phyloP scores from a whole-genome alignment of 37 sponge, comb jelly and placozoan genomes.

The Amphimedon queenslandica region DNA sequence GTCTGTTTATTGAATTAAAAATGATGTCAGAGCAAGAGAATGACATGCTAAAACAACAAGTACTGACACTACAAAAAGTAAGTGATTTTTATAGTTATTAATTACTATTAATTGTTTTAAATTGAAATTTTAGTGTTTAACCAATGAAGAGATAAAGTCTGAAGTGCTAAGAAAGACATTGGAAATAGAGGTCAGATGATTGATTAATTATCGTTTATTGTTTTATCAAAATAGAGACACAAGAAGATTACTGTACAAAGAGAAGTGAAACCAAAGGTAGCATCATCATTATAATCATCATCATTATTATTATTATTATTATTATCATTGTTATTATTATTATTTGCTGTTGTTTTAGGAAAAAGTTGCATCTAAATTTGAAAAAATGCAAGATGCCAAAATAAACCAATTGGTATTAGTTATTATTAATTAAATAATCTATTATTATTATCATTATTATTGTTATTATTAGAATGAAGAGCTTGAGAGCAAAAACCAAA shows the following conservation, averaged over 20 bases:
- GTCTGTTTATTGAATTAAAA: slow-evolving; percentile 21
- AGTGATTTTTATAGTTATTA: neutral
- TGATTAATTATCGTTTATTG: neutral
- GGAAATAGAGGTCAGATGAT: slow-evolving; percentile 25
- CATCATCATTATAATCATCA: too few relatives aligned
- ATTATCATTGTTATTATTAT: neutral
- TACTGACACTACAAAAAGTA: slow-evolving; percentile 56
- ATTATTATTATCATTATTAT: neutral
- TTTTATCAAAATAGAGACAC: slow-evolving; percentile 21
- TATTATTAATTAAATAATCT: neutral
- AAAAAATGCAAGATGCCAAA: slow-evolving; percentile 14
- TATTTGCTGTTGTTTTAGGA: neutral
- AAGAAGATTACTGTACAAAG: slow-evolving; percentile 22
- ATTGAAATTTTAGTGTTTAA: slow-evolving; percentile 22
- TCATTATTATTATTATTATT: too few relatives aligned
- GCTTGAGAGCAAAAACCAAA: too few relatives aligned
- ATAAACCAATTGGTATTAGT: slow-evolving; percentile 48
- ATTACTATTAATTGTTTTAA: neutral
- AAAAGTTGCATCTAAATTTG: slow-evolving; percentile 9
- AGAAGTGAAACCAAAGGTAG: slow-evolving; percentile 20
- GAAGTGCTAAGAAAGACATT: slow-evolving; percentile 25
- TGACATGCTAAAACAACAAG: slow-evolving; percentile 39
- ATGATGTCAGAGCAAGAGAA: slow-evolving; percentile 48
- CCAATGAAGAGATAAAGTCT: slow-evolving; percentile 36
- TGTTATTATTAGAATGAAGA: neutral